Evolutionary conservation across 2,888 invertebrate species (phyloP).

Genomic region (Eudasyphora cyanicolor): DNA sequence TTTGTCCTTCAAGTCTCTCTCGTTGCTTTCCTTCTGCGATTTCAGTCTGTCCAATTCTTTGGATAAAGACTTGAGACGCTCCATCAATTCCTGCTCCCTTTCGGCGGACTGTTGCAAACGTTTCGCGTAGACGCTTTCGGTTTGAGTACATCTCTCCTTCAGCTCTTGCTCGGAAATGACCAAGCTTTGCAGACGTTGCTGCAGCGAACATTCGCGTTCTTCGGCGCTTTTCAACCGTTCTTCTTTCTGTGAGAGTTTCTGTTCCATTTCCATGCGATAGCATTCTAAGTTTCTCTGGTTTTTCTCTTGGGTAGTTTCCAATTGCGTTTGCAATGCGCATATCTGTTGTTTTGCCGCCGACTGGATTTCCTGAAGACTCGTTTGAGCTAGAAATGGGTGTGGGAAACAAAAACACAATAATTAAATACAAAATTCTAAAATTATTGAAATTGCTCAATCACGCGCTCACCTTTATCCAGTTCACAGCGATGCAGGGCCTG

Average conservation of each 20-base stretch:
- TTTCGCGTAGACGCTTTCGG: conserved; percentile 73
- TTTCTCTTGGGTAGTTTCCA: conserved; percentile 73
- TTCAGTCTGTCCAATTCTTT: conserved; percentile 75
- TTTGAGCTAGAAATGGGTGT: conserved; percentile 80
- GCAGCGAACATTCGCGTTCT: conserved; percentile 72
- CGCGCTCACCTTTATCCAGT: conserved; percentile 75
- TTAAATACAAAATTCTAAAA: neutral
- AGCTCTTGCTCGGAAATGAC: conserved; percentile 73
- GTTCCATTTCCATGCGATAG: conserved; percentile 72
- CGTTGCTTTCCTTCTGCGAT: conserved; percentile 73
- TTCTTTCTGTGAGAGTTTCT: conserved; percentile 73
- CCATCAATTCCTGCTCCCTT: conserved; percentile 75
- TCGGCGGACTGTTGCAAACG: conserved; percentile 71
- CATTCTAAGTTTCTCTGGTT: conserved; percentile 72
- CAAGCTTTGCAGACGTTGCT: conserved; percentile 71
- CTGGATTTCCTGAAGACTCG: conserved; percentile 80
- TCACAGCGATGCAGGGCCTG: conserved; percentile 76
- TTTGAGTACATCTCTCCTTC: conserved; percentile 71
- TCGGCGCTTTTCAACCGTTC: conserved; percentile 79
- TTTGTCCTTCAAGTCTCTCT: conserved; percentile 77
- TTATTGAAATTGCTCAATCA: neutral
- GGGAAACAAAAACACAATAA: neutral
- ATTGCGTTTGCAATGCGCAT: conserved; percentile 72
- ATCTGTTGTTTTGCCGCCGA: conserved; percentile 74
- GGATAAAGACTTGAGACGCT: conserved; percentile 74